These are phyloP conservation scores for Toxonevra muliebris DNA, from an alignment of 2,888 invertebrate species.

Conservation along the genomic window DNA sequence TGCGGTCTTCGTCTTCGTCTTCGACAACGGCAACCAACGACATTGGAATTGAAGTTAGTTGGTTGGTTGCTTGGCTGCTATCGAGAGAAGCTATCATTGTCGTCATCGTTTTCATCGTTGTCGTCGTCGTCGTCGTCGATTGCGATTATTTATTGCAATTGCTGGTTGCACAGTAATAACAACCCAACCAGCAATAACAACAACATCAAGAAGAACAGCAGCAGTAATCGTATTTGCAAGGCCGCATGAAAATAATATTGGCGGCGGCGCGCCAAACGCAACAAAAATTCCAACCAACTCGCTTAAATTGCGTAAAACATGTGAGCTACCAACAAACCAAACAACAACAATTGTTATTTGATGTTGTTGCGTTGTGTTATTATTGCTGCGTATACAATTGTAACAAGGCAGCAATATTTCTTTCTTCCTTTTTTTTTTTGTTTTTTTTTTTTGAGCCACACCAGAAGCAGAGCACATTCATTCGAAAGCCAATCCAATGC, in stretches of 20 bases:
- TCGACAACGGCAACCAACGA: neutral
- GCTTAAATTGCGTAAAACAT: constrained; percentile 31
- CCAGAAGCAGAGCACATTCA: no score
- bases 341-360: neutral
- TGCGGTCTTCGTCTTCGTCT: constrained; percentile 22
- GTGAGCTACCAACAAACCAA: constrained; percentile 3
- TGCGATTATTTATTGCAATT: constrained; percentile 40
- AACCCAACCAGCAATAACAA: neutral
- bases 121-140: constrained; percentile 29
- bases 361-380: constrained; percentile 11
- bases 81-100: neutral
- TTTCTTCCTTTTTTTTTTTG: neutral
- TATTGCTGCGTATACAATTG: constrained; percentile 38
- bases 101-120: neutral
- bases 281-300: constrained; percentile 20
- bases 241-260: constrained; percentile 8
- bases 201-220: neutral
- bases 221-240: constrained; percentile 11
- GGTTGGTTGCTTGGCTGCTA: constrained; percentile 12
- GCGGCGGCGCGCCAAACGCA: constrained; percentile 17
- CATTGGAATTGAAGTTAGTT: neutral
- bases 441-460: neutral
- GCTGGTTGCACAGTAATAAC: constrained; percentile 13
- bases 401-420: constrained; percentile 4
- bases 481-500: no score